A percentile compares a stretch with the other conserved stretches of the same genome.
Evolutionary conservation across 2,888 invertebrate genomes (phyloP).

Genomic region (Plutella xylostella): DNA sequence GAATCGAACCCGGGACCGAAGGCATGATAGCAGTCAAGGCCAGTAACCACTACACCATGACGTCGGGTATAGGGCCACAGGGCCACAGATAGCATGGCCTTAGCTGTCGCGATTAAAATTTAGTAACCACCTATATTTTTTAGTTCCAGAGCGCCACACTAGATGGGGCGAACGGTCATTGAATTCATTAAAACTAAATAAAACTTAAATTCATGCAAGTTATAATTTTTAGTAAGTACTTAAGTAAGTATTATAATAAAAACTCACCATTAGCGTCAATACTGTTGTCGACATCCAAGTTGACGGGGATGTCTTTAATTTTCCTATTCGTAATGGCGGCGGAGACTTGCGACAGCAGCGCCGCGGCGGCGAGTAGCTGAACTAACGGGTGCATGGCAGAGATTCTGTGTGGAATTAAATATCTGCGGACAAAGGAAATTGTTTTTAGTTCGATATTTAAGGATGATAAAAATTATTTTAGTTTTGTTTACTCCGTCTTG

Average conservation of each 20-base stretch:
- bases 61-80: too few relatives aligned
- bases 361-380: conserved; percentile 32
- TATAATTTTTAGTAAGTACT: background rate
- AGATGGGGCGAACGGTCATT: too few relatives aligned
- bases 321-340: conserved; percentile 32
- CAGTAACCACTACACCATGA: too few relatives aligned
- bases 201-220: too few relatives aligned
- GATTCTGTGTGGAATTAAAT: background rate
- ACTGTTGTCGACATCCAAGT: conserved; percentile 32
- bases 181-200: too few relatives aligned
- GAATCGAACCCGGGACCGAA: too few relatives aligned
- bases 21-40: too few relatives aligned
- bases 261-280: conserved; percentile 38
- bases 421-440: background rate
- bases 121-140: too few relatives aligned
- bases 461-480: background rate
- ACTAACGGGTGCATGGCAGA: conserved; percentile 28
- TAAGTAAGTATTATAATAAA: background rate
- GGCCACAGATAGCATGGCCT: too few relatives aligned
- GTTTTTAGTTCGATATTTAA: background rate
- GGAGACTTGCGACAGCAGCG: conserved; percentile 26
- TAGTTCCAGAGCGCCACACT: too few relatives aligned
- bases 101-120: background rate
- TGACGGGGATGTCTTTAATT: conserved; percentile 31
- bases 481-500: too few relatives aligned